phyloP scores from a whole-genome alignment of 2,888 invertebrate species.

The Hypomecis atomaria region DNA sequence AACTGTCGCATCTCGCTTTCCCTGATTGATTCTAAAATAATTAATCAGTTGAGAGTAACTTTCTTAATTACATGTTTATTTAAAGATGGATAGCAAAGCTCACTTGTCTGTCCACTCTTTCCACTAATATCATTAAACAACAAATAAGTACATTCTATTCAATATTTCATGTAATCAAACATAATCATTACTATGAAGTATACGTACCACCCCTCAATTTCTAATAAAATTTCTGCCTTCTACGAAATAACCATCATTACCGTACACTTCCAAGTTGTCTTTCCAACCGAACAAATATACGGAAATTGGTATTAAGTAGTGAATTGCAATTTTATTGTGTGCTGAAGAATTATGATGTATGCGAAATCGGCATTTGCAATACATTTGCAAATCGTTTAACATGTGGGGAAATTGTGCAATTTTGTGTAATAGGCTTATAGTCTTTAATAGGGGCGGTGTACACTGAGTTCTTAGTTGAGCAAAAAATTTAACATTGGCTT shows the following conservation, averaged over 20 bases:
- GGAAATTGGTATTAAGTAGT: conserved; percentile 71
- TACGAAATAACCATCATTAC: conserved; percentile 40
- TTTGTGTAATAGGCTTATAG: conserved; percentile 76
- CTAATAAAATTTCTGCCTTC: conserved; percentile 11
- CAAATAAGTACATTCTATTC: too few species aligned
- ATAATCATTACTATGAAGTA: not conserved
- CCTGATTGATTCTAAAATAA: too few species aligned
- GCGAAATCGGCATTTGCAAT: conserved; percentile 80
- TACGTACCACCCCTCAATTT: not conserved
- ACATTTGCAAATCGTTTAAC: conserved; percentile 81
- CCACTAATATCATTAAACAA: too few species aligned
- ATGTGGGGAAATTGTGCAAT: conserved; percentile 81
- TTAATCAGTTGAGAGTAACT: too few species aligned
- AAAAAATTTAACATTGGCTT: not conserved
- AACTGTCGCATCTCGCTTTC: too few species aligned
- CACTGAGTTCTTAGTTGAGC: not conserved
- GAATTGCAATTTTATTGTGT: conserved; percentile 82
- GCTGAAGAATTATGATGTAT: conserved; percentile 82
- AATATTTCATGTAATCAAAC: too few species aligned
- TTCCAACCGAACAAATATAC: conserved; percentile 60
- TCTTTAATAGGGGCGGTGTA: conserved; percentile 33
- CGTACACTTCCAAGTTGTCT: conserved; percentile 46
- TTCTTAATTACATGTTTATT: too few species aligned
- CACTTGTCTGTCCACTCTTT: too few species aligned
- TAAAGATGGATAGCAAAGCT: too few species aligned